phyloP scores from a whole-genome alignment of 2,888 invertebrate genomes.

The Drosophila engyochracea region DNA sequence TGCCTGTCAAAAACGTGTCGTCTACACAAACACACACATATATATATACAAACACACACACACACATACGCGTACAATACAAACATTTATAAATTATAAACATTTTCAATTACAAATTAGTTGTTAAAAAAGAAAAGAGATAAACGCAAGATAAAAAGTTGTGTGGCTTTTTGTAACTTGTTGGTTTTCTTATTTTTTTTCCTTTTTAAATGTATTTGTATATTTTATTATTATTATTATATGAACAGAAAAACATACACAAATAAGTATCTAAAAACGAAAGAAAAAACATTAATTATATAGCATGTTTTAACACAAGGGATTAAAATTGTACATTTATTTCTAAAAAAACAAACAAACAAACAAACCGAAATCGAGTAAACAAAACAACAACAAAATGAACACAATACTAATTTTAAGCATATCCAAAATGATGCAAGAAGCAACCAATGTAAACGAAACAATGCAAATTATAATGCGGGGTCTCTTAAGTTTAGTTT shows the following conservation, averaged over 20 bases:
- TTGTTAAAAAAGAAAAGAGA: slow-evolving; percentile 30
- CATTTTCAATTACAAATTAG: slow-evolving; percentile 65
- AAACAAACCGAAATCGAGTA: slow-evolving; percentile 9
- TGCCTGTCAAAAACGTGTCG: slow-evolving; percentile 54
- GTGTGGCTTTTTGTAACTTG: slow-evolving; percentile 12
- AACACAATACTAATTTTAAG: slow-evolving; percentile 47
- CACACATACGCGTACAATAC: slow-evolving; percentile 24
- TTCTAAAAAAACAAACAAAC: slow-evolving; percentile 50
- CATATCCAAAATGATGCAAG: slow-evolving; percentile 29
- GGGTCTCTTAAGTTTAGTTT: slow-evolving; percentile 55
- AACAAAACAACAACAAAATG: slow-evolving; percentile 23
- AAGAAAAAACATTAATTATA: slow-evolving; percentile 34
- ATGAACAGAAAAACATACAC: slow-evolving; percentile 5
- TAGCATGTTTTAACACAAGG: slow-evolving; percentile 77
- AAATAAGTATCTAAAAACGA: slow-evolving; percentile 8
- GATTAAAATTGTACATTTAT: slow-evolving; percentile 78
- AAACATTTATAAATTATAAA: slow-evolving; percentile 60
- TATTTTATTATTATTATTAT: slow-evolving; percentile 16
- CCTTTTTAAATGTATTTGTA: slow-evolving; percentile 18
- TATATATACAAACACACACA: slow-evolving; percentile 3
- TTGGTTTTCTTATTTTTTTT: slow-evolving; percentile 5
- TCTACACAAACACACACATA: slow-evolving; percentile 26
- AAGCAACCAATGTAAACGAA: slow-evolving; percentile 55
- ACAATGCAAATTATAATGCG: slow-evolving; percentile 54
- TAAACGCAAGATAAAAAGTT: slow-evolving; percentile 10